Conservation (phyloP, 2,797 vertebrate species). For the Eospalax fontanierii region DNA sequence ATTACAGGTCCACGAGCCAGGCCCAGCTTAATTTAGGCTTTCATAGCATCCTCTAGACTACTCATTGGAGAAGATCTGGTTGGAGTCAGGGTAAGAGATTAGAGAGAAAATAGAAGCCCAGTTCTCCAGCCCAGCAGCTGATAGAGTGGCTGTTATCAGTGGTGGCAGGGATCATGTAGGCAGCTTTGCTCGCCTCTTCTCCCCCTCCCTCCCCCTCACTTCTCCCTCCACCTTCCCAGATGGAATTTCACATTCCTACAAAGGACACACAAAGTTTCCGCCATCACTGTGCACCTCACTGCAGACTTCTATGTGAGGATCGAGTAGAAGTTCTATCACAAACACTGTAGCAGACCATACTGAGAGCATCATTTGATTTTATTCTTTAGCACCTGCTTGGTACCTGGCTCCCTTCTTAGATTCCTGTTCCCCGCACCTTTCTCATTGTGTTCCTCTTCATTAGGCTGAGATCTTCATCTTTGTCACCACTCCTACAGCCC, state of each 20-base stretch:
- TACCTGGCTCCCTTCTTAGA: not conserved
- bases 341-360: not conserved
- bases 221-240: not conserved
- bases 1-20: not conserved
- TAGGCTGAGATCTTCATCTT: not conserved
- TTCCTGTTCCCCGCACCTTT: not conserved
- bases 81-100: not conserved
- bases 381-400: not conserved
- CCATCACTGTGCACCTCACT: not conserved
- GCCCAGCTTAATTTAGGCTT: not conserved
- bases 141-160: accelerated
- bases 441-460: not conserved
- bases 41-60: not conserved
- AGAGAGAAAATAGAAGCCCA: accelerated
- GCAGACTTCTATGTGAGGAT: not conserved
- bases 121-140: not conserved
- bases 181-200: not conserved
- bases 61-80: not conserved
- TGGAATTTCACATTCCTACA: not conserved
- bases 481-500: not conserved
- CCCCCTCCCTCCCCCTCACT: too few species aligned
- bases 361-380: not conserved
- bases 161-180: accelerated
- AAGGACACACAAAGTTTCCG: not conserved
- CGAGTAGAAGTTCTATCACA: not conserved